Base-by-base conservation (phyloP, 1,140 invertebrate species). In the Drosophila subobscura region DNA sequence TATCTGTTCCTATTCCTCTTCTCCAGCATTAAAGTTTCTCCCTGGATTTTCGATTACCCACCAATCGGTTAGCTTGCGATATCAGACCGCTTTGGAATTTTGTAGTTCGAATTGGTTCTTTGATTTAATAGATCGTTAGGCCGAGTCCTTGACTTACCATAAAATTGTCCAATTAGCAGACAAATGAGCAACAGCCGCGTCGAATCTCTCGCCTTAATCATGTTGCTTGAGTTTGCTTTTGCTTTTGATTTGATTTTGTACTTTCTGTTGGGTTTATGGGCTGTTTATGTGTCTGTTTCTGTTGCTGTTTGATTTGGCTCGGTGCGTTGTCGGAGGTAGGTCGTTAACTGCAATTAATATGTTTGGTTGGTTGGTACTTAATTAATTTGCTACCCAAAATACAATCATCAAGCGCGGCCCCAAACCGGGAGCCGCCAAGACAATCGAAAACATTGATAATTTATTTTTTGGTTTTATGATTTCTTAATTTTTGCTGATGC, bases 311-410 rank as follows among this genome's bases (percentile, higher is more conserved):
- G 46, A 47, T 59, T 77, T 68, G 54, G 47, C 37, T 64, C 27
- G 67, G 61, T 63, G 67, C 56, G 25, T 27, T 65, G 42, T 57
- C 64, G 68, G 80, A 73, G 77, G 77, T 86, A 73, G 81, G 70
- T 84, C 67, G 83, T 85, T 88, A 85, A 81, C 81, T 85, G 81
- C 78, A 85, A 85, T 86, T 85, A 85, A 85, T 85, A 86, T 86
- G 81, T 70, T 81, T 46, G 64, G 46, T 80, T 50, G 64, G 47
- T 74, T 60, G 47, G 60, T 73, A 70, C 73, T 83, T 72, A 25
- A 83, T 85, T 81, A 74, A 85, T 74, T 85, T 64, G 81, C 73
- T 40, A 45, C 23, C 44, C 45, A 63, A 42, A 70, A 44, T 27
- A 54, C 63, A 57, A 29, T 23, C 8, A 27, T 22, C 33, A 37